These are phyloP conservation scores for Prorops nasuta DNA, from an alignment of 1,140 invertebrate species.

Conservation along the genomic window DNA sequence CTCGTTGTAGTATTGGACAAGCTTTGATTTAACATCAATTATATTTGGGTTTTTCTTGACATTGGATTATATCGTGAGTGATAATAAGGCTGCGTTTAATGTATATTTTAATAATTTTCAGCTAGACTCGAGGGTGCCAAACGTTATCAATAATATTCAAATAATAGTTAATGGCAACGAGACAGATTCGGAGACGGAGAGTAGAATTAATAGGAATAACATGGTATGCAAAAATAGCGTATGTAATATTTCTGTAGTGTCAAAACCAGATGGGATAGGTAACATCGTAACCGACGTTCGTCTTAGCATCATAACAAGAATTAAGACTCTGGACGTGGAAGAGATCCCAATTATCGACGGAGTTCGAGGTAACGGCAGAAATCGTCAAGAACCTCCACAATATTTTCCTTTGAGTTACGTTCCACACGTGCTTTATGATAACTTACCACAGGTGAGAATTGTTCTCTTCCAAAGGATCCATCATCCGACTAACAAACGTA, in stretches of 20 bases:
- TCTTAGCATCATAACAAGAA: conserved; percentile 24
- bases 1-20: no score
- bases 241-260: conserved; percentile 23
- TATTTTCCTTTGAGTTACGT: conserved; percentile 13
- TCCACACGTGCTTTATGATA: conserved; percentile 25
- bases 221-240: conserved; percentile 16
- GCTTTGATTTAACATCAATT: no score
- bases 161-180: conserved; percentile 21
- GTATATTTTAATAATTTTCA: no score
- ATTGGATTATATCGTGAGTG: no score
- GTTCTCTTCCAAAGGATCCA: not conserved
- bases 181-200: no score
- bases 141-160: conserved; percentile 22
- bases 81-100: no score
- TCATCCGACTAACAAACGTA: no score
- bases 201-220: not conserved
- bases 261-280: conserved; percentile 16
- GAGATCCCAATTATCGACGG: conserved; percentile 34
- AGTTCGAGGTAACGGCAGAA: conserved; percentile 14
- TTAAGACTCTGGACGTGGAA: conserved; percentile 4
- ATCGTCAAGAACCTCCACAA: not conserved
- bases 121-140: not conserved
- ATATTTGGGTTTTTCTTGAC: no score
- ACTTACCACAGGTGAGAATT: not conserved
- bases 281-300: conserved; percentile 29